Conservation (phyloP, 64 coral and sea anemone species). For the Actinia tenebrosa region DNA sequence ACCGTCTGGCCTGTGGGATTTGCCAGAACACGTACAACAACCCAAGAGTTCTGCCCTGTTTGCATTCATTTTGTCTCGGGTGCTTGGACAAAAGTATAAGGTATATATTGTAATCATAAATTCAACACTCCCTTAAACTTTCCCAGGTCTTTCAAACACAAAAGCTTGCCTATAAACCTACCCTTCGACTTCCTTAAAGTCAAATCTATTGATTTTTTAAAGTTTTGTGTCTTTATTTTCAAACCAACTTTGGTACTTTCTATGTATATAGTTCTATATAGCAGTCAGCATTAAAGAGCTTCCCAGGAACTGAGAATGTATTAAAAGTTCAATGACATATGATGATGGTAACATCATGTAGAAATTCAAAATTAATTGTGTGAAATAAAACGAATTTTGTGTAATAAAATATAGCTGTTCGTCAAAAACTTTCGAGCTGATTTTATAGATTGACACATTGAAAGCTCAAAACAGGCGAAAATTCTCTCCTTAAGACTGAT, state of each 20-base stretch:
- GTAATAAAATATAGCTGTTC: too few species aligned
- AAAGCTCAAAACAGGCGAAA: too few species aligned
- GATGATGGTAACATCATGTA: neutral
- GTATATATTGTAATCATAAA: neutral
- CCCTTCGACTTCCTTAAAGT: neutral
- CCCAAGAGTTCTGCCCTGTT: slow-evolving; percentile 83
- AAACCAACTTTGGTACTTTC: too few species aligned
- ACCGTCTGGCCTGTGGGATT: slow-evolving; percentile 77
- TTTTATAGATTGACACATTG: too few species aligned
- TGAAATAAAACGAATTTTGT: too few species aligned
- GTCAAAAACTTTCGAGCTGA: too few species aligned
- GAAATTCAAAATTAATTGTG: neutral
- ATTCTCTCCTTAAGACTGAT: too few species aligned
- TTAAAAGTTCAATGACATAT: neutral
- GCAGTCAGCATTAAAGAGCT: too few species aligned
- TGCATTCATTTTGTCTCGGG: slow-evolving; percentile 83
- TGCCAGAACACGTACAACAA: slow-evolving; percentile 77
- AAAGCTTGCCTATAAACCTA: neutral
- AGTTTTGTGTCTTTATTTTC: too few species aligned
- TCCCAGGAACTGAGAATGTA: too few species aligned
- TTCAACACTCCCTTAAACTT: neutral
- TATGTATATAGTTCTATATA: too few species aligned
- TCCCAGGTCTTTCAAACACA: neutral
- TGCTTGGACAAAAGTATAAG: slow-evolving; percentile 81
- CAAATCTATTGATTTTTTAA: neutral